Evolutionary conservation across 35 echinoderm and acorn worm genomes (phyloP).

Genomic region (Ophiothrix spiculata): DNA sequence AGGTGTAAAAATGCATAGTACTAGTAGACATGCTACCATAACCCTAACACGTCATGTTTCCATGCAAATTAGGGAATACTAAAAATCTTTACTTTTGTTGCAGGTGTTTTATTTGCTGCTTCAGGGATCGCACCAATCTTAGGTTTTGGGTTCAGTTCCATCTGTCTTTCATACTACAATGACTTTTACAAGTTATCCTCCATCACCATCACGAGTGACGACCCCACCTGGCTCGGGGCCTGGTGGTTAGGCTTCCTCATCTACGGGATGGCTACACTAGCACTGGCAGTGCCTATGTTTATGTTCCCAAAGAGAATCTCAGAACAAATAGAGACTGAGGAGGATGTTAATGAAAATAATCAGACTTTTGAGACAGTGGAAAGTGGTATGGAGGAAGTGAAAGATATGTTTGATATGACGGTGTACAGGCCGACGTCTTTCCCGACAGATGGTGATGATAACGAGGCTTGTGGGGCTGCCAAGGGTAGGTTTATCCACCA

Average conservation of each 20-base stretch:
- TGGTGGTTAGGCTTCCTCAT: constrained; percentile 72
- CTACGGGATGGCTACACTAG: constrained; percentile 9
- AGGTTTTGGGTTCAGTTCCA: constrained; percentile 23
- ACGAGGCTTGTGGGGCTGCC: too few relatives aligned
- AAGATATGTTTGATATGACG: background rate
- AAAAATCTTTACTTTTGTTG: too few relatives aligned
- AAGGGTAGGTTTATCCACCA: too few relatives aligned
- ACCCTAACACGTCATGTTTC: too few relatives aligned
- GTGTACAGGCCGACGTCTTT: background rate
- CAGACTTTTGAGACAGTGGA: too few relatives aligned
- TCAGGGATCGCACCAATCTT: constrained; percentile 1
- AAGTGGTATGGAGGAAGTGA: background rate
- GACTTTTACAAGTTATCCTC: constrained; percentile 44
- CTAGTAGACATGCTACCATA: too few relatives aligned
- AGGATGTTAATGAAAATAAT: background rate
- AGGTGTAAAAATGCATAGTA: too few relatives aligned
- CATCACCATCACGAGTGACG: background rate
- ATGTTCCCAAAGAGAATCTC: constrained; percentile 38
- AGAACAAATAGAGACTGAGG: background rate
- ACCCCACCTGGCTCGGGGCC: constrained; percentile 54
- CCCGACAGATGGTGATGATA: background rate
- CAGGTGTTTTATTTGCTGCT: background rate
- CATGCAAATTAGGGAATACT: too few relatives aligned
- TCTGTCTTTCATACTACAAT: constrained; percentile 8
- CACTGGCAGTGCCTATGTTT: constrained; percentile 31